phyloP scores from a whole-genome alignment of 2,888 invertebrate genomes.

The Reticulitermes lucifugus region DNA sequence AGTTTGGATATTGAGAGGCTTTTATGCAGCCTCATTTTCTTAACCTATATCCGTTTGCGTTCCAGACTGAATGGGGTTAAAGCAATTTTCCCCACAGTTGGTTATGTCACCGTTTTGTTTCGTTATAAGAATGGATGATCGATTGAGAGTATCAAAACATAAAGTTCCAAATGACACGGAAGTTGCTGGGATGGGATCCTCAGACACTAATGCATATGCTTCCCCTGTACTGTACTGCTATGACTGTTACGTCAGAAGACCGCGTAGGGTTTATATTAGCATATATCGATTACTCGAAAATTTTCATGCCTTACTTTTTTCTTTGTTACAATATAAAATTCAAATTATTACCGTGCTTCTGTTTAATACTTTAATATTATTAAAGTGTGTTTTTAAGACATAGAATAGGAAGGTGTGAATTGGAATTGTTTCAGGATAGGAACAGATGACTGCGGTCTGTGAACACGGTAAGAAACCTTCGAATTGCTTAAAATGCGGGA shows the following conservation, averaged over 20 bases:
- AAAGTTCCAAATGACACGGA: not conserved
- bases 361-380: too few species aligned
- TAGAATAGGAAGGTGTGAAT: too few species aligned
- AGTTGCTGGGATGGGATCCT: not conserved
- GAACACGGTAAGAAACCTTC: too few species aligned
- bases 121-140: conserved; percentile 12
- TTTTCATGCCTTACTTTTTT: too few species aligned
- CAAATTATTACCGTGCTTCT: too few species aligned
- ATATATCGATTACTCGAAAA: too few species aligned
- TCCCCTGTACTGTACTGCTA: not conserved
- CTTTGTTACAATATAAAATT: too few species aligned
- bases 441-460: too few species aligned
- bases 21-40: not conserved
- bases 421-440: too few species aligned
- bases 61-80: not conserved
- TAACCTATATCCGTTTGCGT: not conserved
- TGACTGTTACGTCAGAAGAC: not conserved
- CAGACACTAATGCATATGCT: not conserved
- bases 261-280: too few species aligned
- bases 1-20: not conserved
- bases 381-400: too few species aligned
- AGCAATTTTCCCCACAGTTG: not conserved
- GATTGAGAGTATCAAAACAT: not conserved
- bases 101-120: not conserved
- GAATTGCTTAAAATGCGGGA: too few species aligned